Percentiles rank a stretch among this genome's conserved stretches.
Conservation (phyloP, 92 coral and sea anemone species). For the Muricea muricata region DNA sequence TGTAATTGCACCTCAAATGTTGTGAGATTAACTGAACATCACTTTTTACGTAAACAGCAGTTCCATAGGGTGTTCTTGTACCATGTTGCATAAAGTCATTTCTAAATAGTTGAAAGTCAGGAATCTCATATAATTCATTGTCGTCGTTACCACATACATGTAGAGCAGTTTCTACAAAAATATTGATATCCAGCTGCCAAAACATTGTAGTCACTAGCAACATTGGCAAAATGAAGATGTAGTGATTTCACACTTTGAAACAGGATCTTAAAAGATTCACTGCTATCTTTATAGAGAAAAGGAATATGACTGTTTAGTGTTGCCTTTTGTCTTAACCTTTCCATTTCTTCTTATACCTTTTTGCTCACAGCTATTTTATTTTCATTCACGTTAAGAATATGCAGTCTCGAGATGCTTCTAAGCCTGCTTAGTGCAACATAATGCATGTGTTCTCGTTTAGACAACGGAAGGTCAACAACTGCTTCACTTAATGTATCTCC, state of each 20-base stretch:
- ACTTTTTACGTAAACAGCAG: slow-evolving; percentile 39
- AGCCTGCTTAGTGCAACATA: slow-evolving; percentile 61
- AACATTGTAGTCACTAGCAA: background rate
- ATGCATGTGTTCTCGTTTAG: slow-evolving; percentile 61
- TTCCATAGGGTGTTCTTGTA: slow-evolving; percentile 24
- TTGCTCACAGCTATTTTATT: slow-evolving; percentile 52
- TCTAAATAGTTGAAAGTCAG: slow-evolving; percentile 13
- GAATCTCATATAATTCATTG: background rate
- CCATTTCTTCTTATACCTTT: slow-evolving; percentile 36
- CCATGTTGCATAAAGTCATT: slow-evolving; percentile 11
- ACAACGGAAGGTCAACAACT: slow-evolving; percentile 60
- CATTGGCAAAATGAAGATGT: background rate
- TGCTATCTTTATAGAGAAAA: background rate
- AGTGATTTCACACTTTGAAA: background rate
- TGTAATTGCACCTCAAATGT: slow-evolving; percentile 52
- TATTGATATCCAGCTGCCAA: background rate
- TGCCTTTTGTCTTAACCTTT: background rate
- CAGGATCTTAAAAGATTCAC: background rate
- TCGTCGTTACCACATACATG: background rate
- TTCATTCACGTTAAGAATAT: slow-evolving; percentile 52
- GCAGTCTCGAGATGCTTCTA: slow-evolving; percentile 50
- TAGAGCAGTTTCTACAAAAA: slow-evolving; percentile 1
- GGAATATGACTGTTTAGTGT: background rate
- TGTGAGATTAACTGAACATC: slow-evolving; percentile 21
- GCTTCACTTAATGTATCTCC: slow-evolving; percentile 63